Evolutionary conservation across 1,140 invertebrate species (phyloP).

Genomic region (Aphelenchoides avenae): DNA sequence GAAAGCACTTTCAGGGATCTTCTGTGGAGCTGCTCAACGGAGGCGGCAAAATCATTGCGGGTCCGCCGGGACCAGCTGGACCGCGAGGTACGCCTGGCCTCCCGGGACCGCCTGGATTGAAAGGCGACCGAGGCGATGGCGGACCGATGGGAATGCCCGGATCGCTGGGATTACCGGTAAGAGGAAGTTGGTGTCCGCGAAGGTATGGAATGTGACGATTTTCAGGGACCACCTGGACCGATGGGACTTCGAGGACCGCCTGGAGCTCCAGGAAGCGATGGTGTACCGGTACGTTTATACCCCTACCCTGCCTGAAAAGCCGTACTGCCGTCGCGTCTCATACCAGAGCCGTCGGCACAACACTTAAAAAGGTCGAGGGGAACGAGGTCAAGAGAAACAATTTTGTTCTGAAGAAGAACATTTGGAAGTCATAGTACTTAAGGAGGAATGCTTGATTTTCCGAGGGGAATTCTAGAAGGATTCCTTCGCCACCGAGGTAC

Average conservation of each 20-base stretch:
- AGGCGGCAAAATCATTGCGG: not conserved
- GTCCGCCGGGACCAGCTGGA: slow-evolving; percentile 9
- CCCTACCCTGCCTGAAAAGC: too few species aligned
- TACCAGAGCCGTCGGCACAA: too few species aligned
- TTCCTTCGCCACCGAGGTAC: too few species aligned
- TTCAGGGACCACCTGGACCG: slow-evolving; percentile 37
- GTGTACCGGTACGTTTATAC: slow-evolving; percentile 17
- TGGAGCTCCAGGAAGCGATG: too few species aligned
- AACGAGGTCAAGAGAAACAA: too few species aligned
- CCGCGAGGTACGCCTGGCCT: slow-evolving; percentile 26
- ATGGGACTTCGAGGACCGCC: slow-evolving; percentile 50
- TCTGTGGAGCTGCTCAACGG: slow-evolving; percentile 10
- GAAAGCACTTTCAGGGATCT: slow-evolving; percentile 5
- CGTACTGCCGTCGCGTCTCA: too few species aligned
- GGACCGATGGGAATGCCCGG: slow-evolving; percentile 32
- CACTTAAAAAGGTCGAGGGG: too few species aligned
- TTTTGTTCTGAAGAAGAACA: too few species aligned
- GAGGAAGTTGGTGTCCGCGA: not conserved
- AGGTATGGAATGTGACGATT: not conserved
- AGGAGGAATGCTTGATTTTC: too few species aligned
- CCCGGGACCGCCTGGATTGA: slow-evolving; percentile 39
- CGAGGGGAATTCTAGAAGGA: too few species aligned
- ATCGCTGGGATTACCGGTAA: slow-evolving; percentile 35
- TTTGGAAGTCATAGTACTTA: too few species aligned
- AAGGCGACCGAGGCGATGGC: slow-evolving; percentile 20